phyloP scores from a whole-genome alignment of 2,888 invertebrate species.

The Dynastes maya region DNA sequence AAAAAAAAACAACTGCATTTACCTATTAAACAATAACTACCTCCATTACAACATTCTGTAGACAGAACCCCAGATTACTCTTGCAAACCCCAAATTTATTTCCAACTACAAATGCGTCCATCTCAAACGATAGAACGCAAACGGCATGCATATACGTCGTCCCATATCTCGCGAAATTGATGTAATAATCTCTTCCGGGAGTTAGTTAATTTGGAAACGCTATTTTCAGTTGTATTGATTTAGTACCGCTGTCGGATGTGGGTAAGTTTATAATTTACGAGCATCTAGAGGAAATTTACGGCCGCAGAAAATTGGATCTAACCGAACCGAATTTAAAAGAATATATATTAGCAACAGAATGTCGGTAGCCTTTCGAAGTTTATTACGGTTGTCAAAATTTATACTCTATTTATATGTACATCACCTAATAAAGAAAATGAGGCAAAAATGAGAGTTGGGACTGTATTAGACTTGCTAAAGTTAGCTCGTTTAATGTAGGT shows the following conservation, averaged over 20 bases:
- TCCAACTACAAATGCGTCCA: no score
- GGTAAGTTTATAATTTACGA: slow-evolving; percentile 41
- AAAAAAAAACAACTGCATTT: no score
- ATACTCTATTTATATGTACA: neutral
- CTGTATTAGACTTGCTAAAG: no score
- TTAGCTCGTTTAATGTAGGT: no score
- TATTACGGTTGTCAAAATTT: slow-evolving; percentile 6
- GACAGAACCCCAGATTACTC: no score
- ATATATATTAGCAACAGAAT: neutral
- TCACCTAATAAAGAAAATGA: no score
- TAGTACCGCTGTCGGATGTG: slow-evolving; percentile 29
- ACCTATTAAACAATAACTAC: no score
- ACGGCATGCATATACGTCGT: neutral
- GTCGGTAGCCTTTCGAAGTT: neutral
- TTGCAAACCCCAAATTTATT: no score
- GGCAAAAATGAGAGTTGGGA: no score
- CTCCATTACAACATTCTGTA: no score
- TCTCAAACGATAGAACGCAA: no score
- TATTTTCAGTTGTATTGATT: slow-evolving; percentile 36
- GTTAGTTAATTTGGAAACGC: slow-evolving; percentile 24
- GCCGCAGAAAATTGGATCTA: slow-evolving; percentile 24
- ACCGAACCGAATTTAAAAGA: slow-evolving; percentile 15
- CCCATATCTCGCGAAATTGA: neutral
- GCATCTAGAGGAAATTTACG: slow-evolving; percentile 34
- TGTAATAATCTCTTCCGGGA: slow-evolving; percentile 35